Base-by-base conservation (phyloP, 2,113 vertebrate species). In the Oreochromis aureus region DNA sequence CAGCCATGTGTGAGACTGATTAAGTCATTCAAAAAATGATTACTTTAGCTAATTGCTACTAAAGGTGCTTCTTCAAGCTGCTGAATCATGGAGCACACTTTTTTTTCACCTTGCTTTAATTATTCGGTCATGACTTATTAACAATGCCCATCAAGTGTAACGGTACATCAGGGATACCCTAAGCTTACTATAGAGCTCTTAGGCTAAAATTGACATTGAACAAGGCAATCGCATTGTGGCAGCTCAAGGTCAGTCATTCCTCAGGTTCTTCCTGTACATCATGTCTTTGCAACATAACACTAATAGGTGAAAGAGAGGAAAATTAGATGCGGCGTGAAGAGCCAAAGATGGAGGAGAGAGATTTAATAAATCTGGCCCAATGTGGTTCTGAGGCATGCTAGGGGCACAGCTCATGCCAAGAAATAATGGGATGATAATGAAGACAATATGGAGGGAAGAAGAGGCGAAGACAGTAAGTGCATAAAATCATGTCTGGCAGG, bases 361-460 rank as follows among this genome's bases (percentile, higher is more conserved):
- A 85, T 93, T 85, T 86, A 87, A 93, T 93, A 91, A 89, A 86
- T 92, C 44, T 80, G 83, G 51, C 71, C 83, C 18, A 46, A 85
- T 27, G 10, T 82, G 86, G 58, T 86, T 89, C 85, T 73, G 80
- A 86, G 86, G 87, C 83, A 80, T 82, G 88, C 89, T 81, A 46
- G 61, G 56, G 84, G 90, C 84, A 59, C 34, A 30, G 83, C 82
- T 91, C 78, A 78, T 84, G 83, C 87, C 89, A 79, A 76, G 58
- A 85, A 85, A 93, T 88, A 84, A 90, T 86, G 56, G 61, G 85
- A 87, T 80, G 66, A 89, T 93, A 93, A 94, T 93, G 85, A 91
- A 88, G 83, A 78, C 71, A 78, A 51, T 78, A 81, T 78, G 22
- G 54, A 85, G 36, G 55, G 78, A 83, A 54, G 59, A 66, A 51